Conservation (phyloP, 1,140 invertebrate genomes). For the Halesus radiatus region DNA sequence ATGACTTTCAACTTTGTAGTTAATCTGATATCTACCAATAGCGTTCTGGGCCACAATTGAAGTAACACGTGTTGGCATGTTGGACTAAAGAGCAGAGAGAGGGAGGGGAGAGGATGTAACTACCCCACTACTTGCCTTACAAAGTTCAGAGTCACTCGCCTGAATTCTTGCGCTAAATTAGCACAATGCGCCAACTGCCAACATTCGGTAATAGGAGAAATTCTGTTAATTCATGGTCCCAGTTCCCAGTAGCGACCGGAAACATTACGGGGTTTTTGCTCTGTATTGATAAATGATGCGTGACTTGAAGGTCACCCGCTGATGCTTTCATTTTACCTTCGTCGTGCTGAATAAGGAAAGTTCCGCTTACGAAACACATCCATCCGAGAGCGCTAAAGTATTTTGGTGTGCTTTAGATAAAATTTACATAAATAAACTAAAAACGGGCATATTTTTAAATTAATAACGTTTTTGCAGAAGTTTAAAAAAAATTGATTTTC, state of each 20-base stretch:
- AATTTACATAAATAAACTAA: too few species aligned
- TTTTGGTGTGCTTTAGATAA: too few species aligned
- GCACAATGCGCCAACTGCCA: neutral
- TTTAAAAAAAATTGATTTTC: too few species aligned
- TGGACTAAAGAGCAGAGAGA: too few species aligned
- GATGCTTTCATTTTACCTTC: neutral
- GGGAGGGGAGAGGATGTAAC: too few species aligned
- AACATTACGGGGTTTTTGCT: neutral
- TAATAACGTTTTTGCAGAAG: too few species aligned
- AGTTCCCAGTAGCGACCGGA: neutral
- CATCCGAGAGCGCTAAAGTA: too few species aligned
- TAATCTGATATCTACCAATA: too few species aligned
- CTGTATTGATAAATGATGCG: constrained; percentile 8
- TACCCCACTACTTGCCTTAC: too few species aligned
- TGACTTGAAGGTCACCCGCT: neutral
- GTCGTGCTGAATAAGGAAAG: neutral
- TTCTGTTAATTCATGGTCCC: neutral
- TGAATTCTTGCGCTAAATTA: neutral
- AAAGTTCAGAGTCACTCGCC: neutral
- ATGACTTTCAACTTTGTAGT: neutral
- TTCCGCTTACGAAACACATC: neutral
- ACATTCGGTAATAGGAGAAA: neutral
- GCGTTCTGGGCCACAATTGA: too few species aligned
- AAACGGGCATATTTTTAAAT: too few species aligned
- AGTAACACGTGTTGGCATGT: too few species aligned